phyloP scores from a whole-genome alignment of 92 coral and sea anemone species.

The Parazoanthus atlanticus region DNA sequence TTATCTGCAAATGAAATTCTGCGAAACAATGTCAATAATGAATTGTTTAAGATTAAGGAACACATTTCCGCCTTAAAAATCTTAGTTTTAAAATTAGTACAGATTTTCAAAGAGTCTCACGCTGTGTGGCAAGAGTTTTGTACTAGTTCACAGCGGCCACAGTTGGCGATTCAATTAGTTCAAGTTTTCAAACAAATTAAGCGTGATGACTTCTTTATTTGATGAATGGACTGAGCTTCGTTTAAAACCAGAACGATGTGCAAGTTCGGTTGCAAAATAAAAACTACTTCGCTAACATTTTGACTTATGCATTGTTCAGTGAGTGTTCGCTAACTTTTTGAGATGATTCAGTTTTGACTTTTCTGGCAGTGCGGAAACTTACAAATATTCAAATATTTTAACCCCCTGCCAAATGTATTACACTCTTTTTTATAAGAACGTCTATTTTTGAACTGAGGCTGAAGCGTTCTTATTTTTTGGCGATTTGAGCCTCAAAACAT shows the following conservation, averaged over 20 bases:
- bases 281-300: background rate
- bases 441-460: no score
- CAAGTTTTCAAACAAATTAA: background rate
- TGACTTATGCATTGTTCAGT: no score
- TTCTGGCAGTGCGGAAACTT: background rate
- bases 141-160: background rate
- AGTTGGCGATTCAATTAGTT: constrained; percentile 23
- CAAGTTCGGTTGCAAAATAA: no score
- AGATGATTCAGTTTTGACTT: no score
- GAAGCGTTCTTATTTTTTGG: no score
- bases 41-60: background rate
- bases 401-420: no score
- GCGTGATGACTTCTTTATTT: background rate
- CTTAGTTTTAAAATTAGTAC: background rate
- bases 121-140: constrained; percentile 9
- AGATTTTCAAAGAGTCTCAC: constrained; percentile 1
- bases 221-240: background rate
- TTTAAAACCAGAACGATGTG: background rate
- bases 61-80: background rate
- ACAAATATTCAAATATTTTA: no score
- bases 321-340: no score
- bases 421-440: no score
- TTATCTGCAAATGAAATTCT: constrained; percentile 8
- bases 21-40: background rate
- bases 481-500: no score